Percentiles rank a stretch among this genome's conserved stretches.
These are phyloP conservation scores for Oncorhynchus masou DNA, from an alignment of 2,113 vertebrate genomes.

Conservation along the genomic window DNA sequence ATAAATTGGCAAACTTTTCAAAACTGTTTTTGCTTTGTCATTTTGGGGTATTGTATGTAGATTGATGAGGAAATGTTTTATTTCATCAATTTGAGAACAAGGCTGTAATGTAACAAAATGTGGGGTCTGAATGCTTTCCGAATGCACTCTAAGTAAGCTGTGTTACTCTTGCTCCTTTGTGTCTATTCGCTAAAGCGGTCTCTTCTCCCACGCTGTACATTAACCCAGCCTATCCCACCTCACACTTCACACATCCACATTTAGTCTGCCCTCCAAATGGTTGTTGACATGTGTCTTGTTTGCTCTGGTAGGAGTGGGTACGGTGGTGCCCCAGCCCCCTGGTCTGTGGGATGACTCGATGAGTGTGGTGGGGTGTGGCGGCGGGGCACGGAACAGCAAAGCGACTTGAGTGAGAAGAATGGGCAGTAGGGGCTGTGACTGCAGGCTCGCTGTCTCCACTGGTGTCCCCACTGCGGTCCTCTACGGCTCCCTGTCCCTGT, in stretches of 20 bases:
- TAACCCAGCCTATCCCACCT: not conserved
- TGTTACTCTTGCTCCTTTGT: not conserved
- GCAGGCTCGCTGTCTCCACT: conserved; percentile 41
- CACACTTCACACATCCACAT: not conserved
- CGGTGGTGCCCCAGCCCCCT: conserved; percentile 47
- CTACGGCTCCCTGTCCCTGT: conserved; percentile 93
- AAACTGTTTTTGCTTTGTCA: too few species aligned
- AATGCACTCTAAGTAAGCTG: not conserved
- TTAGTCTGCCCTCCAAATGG: not conserved
- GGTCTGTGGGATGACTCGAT: conserved; percentile 45
- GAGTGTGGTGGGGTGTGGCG: conserved; percentile 13
- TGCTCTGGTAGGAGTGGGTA: conserved; percentile 39
- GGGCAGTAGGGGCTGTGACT: conserved; percentile 65
- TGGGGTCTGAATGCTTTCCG: too few species aligned
- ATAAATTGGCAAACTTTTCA: too few species aligned
- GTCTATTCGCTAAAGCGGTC: not conserved
- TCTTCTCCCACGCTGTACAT: not conserved
- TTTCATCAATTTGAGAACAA: too few species aligned
- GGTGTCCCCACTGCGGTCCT: conserved; percentile 78
- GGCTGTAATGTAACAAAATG: too few species aligned
- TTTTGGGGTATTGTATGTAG: too few species aligned
- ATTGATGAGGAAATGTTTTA: too few species aligned
- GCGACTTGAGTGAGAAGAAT: conserved; percentile 58
- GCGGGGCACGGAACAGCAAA: conserved; percentile 8
- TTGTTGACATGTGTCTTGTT: not conserved